Evolutionary conservation across 2,888 invertebrate species (phyloP).

Genomic region (Tipula vernalis): DNA sequence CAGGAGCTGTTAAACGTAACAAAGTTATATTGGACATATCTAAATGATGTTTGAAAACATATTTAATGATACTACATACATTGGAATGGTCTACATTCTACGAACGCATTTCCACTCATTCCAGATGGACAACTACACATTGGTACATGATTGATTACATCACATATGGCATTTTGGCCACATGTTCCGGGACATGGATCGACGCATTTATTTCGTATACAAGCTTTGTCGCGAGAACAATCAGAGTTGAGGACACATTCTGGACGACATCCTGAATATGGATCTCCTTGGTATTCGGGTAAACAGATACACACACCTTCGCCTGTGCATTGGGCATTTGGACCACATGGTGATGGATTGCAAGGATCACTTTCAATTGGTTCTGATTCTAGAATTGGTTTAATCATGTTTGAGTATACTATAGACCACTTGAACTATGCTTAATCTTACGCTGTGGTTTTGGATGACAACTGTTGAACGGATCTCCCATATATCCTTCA

Average conservation of each 20-base stretch:
- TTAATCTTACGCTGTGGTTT: constrained; percentile 34
- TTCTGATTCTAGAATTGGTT: constrained; percentile 16
- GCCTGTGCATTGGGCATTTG: constrained; percentile 38
- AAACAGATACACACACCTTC: constrained; percentile 59
- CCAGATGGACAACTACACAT: constrained; percentile 58
- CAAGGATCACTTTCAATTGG: constrained; percentile 32
- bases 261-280: constrained; percentile 61
- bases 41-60: not conserved
- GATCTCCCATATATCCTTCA: constrained; percentile 47
- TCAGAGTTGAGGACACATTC: constrained; percentile 64
- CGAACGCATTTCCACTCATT: constrained; percentile 55
- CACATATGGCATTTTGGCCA: constrained; percentile 58
- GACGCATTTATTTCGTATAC: constrained; percentile 54
- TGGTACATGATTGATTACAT: constrained; percentile 61
- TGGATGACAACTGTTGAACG: constrained; percentile 43
- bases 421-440: not conserved
- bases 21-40: not conserved
- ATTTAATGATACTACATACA: constrained; percentile 22
- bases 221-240: constrained; percentile 54
- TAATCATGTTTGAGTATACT: not conserved
- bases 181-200: constrained; percentile 68
- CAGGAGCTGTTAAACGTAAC: not conserved
- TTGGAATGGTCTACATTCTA: constrained; percentile 43
- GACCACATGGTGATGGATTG: constrained; percentile 40
- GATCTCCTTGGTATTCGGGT: constrained; percentile 62